phyloP scores from a whole-genome alignment of 2,888 invertebrate species.

The Drosophila koepferae region DNA sequence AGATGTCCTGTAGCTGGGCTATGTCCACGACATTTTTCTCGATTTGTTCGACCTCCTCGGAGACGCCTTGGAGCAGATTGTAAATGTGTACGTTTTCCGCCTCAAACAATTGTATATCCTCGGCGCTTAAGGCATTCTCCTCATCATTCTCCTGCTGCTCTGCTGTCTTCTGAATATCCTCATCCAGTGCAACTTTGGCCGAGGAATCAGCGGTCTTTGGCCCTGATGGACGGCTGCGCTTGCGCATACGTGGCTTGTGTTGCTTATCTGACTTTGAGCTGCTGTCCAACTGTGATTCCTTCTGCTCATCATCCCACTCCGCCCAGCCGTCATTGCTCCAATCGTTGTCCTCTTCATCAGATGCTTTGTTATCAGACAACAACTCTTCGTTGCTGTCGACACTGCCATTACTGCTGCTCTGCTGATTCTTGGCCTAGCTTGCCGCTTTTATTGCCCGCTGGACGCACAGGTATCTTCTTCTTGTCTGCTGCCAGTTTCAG shows the following conservation, averaged over 20 bases:
- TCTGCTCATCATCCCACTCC: conserved; percentile 55
- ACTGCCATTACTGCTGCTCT: conserved; percentile 35
- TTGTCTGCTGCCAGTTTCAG: conserved; percentile 88
- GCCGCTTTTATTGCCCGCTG: conserved; percentile 67
- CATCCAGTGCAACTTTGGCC: conserved; percentile 82
- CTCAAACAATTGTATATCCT: conserved; percentile 97
- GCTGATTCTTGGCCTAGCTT: conserved; percentile 42
- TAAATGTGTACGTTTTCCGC: conserved; percentile 95
- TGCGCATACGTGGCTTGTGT: conserved; percentile 54
- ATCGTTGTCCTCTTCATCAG: conserved; percentile 48
- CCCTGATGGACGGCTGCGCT: conserved; percentile 44
- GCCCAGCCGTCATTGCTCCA: conserved; percentile 68
- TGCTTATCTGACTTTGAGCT: conserved; percentile 19
- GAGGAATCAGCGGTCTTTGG: conserved; percentile 54
- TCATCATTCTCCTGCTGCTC: conserved; percentile 79
- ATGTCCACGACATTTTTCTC: conserved; percentile 97
- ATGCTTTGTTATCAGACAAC: not conserved
- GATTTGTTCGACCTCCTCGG: conserved; percentile 95
- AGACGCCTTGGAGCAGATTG: conserved; percentile 94
- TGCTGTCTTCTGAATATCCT: conserved; percentile 82
- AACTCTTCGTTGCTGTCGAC: conserved; percentile 53
- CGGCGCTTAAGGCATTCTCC: conserved; percentile 88
- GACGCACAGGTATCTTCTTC: conserved; percentile 82
- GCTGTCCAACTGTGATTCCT: conserved; percentile 4
- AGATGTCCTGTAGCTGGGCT: conserved; percentile 96